A percentile compares a stretch with the other conserved stretches of the same genome.
Conservation (phyloP, 2,888 invertebrate genomes). For the Drosophila hamatofila region DNA sequence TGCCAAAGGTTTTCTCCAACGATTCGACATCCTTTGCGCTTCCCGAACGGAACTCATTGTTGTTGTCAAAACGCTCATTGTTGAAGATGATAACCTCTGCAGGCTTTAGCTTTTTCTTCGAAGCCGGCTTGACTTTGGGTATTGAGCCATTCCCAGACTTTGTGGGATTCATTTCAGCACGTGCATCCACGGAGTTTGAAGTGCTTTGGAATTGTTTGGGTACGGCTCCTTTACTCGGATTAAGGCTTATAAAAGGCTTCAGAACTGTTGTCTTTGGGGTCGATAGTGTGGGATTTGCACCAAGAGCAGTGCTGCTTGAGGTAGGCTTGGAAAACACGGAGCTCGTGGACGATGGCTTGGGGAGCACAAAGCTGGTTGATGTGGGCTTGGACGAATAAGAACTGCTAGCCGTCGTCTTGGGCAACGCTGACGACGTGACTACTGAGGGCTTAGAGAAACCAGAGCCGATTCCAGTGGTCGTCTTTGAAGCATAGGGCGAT, state of each 20-base stretch:
- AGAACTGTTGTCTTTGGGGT: constrained; percentile 21
- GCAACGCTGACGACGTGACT: not conserved
- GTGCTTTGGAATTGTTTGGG: not conserved
- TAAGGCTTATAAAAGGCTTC: constrained; percentile 28
- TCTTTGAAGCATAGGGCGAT: constrained; percentile 23
- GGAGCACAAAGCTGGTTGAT: not conserved
- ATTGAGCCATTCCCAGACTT: not conserved
- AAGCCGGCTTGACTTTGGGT: constrained; percentile 2
- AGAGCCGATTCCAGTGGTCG: not conserved
- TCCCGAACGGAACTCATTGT: constrained; percentile 77
- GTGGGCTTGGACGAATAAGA: constrained; percentile 8
- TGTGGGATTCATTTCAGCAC: constrained; percentile 1
- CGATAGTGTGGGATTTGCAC: constrained; percentile 24
- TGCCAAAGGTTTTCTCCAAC: constrained; percentile 71
- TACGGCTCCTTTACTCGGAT: constrained; percentile 26
- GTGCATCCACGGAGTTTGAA: constrained; percentile 45
- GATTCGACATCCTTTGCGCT: constrained; percentile 79
- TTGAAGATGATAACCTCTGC: constrained; percentile 83
- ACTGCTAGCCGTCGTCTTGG: not conserved
- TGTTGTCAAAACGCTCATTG: constrained; percentile 81
- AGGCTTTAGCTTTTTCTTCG: constrained; percentile 70
- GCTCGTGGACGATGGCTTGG: not conserved
- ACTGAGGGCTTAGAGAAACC: not conserved
- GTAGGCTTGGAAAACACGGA: constrained; percentile 2
- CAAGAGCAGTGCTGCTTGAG: not conserved